Percentiles rank a stretch among this genome's conserved stretches.
Conservation (phyloP, 2,888 invertebrate genomes). For the Patella pellucida region DNA sequence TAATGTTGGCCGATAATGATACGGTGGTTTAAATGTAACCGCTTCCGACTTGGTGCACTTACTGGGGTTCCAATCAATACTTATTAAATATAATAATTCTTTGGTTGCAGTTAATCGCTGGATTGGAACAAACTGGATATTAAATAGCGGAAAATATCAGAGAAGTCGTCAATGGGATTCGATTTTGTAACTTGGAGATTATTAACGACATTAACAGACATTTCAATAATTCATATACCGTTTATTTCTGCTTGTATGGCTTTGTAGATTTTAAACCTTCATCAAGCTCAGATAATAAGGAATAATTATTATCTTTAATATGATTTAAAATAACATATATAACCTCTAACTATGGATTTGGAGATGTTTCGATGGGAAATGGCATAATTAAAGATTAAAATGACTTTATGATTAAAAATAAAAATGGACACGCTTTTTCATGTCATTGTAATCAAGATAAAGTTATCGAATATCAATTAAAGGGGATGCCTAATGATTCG, state of each 20-base stretch:
- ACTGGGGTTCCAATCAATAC: not conserved
- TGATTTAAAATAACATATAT: constrained; percentile 7
- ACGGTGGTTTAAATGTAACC: constrained; percentile 3
- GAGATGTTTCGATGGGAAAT: too few relatives aligned
- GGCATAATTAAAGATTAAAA: too few relatives aligned
- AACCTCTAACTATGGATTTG: too few relatives aligned
- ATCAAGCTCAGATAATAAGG: not conserved
- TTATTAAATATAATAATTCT: not conserved
- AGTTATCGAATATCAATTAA: too few relatives aligned
- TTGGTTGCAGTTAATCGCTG: constrained; percentile 7
- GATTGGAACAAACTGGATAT: constrained; percentile 10
- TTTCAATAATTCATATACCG: not conserved
- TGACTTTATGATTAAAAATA: too few relatives aligned
- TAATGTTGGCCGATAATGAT: not conserved
- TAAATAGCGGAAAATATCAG: constrained; percentile 4
- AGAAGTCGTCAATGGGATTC: constrained; percentile 1
- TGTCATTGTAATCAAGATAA: too few relatives aligned
- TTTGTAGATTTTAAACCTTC: too few relatives aligned
- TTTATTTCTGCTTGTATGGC: not conserved
- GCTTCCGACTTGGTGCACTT: constrained; percentile 9
- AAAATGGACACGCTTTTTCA: too few relatives aligned
- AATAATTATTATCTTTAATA: not conserved
- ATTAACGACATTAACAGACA: constrained; percentile 2
- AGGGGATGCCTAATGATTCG: too few relatives aligned
- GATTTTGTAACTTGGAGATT: constrained; percentile 5